Conservation (phyloP, 1,140 invertebrate species). For the Ruditapes philippinarum region DNA sequence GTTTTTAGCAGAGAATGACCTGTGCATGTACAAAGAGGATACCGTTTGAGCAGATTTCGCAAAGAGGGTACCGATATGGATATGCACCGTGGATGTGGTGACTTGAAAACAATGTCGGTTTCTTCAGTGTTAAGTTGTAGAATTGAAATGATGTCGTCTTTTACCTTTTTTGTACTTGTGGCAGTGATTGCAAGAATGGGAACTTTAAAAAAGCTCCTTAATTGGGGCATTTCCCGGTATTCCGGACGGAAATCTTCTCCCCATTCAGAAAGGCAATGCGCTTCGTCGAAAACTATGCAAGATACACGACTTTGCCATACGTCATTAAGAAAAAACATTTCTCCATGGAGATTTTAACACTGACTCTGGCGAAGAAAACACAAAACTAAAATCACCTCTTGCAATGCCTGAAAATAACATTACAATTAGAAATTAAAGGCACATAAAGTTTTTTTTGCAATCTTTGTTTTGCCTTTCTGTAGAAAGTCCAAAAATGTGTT, state of each 20-base stretch:
- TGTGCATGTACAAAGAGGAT: too few relatives aligned
- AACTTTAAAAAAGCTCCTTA: constrained; percentile 16
- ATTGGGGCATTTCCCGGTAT: constrained; percentile 1
- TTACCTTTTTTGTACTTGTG: constrained; percentile 7
- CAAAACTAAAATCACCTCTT: too few relatives aligned
- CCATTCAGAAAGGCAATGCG: constrained; percentile 46
- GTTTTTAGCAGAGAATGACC: too few relatives aligned
- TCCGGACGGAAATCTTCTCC: constrained; percentile 48
- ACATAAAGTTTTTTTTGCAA: too few relatives aligned
- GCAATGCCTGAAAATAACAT: too few relatives aligned
- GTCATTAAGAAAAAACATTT: neutral
- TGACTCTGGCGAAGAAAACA: constrained; percentile 37
- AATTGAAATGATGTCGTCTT: constrained; percentile 29
- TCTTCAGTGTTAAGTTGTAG: constrained; percentile 18
- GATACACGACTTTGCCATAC: constrained; percentile 17
- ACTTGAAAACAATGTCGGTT: constrained; percentile 8
- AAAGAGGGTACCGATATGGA: too few relatives aligned
- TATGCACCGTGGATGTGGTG: too few relatives aligned
- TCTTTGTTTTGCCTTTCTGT: too few relatives aligned
- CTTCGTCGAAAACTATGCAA: constrained; percentile 26
- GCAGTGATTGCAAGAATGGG: constrained; percentile 36
- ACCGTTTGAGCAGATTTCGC: too few relatives aligned
- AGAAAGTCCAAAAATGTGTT: too few relatives aligned
- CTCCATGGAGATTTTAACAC: constrained; percentile 33
- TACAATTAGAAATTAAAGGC: too few relatives aligned